Conservation (phyloP, 2,888 invertebrate genomes). For the Osedax frankpressi region DNA sequence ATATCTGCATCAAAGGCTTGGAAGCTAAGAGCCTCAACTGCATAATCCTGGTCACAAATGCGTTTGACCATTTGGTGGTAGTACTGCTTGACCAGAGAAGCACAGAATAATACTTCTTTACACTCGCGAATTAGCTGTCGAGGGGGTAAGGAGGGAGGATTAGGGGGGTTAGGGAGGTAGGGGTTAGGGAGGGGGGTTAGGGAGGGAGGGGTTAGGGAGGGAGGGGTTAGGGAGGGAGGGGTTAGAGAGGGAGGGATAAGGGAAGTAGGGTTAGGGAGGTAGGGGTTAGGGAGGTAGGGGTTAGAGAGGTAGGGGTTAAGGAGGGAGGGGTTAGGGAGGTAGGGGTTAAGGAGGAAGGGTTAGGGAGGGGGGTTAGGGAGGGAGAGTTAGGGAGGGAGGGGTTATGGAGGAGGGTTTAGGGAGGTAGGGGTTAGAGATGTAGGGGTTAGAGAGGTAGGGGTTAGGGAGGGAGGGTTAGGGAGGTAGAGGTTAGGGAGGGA, state of each 20-base stretch:
- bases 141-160: not conserved
- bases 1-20: not conserved
- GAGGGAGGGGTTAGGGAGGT: too few species aligned
- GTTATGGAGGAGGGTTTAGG: too few species aligned
- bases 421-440: too few species aligned
- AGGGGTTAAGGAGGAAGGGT: too few species aligned
- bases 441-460: too few species aligned
- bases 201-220: not conserved
- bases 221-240: not conserved
- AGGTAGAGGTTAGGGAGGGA: too few species aligned
- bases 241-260: not conserved
- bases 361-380: too few species aligned
- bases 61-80: conserved; percentile 48
- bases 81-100: conserved; percentile 66
- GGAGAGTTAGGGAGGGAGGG: too few species aligned
- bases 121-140: conserved; percentile 68
- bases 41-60: not conserved
- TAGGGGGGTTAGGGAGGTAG: not conserved
- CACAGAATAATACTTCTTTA: conserved; percentile 73
- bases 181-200: not conserved
- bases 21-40: not conserved
- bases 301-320: too few species aligned
- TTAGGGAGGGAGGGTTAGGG: too few species aligned
- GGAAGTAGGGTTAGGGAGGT: too few species aligned
- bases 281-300: too few species aligned